Percentiles rank a stretch among this genome's conserved stretches.
Evolutionary conservation across 1,140 invertebrate genomes (phyloP).

Genomic region (Aphelenchoides avenae): DNA sequence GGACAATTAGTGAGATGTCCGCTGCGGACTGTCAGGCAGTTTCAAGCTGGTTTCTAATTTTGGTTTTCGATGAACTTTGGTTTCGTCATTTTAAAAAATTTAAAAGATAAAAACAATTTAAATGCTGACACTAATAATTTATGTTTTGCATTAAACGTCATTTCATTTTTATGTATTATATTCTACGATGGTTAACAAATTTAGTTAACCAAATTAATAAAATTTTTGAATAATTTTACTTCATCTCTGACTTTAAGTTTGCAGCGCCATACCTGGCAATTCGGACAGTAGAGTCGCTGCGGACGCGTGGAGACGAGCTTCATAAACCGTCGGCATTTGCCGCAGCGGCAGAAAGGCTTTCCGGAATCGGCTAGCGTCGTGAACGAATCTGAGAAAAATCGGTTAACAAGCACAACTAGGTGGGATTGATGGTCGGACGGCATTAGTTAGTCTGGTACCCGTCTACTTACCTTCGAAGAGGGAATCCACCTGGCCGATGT

Average conservation of each 20-base stretch:
- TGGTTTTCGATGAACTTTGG: no score
- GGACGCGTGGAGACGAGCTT: slow-evolving; percentile 92
- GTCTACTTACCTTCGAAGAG: slow-evolving; percentile 76
- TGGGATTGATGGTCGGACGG: no score
- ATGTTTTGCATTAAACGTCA: no score
- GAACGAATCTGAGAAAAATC: slow-evolving; percentile 72
- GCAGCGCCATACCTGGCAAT: slow-evolving; percentile 67
- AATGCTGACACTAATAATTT: no score
- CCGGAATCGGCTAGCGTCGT: slow-evolving; percentile 87
- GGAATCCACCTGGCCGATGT: slow-evolving; percentile 86
- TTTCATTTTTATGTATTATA: no score
- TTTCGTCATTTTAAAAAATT: no score
- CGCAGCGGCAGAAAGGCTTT: slow-evolving; percentile 87
- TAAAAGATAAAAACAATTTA: no score
- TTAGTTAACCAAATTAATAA: neutral
- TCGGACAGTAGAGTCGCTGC: slow-evolving; percentile 83
- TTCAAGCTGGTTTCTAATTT: no score
- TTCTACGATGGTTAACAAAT: no score
- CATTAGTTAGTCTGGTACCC: no score
- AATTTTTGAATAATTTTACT: neutral
- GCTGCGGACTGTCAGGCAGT: no score
- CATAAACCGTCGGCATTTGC: slow-evolving; percentile 94
- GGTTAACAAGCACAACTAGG: neutral
- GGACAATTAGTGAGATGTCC: slow-evolving; percentile 8
- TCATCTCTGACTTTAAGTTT: neutral